Conservation (phyloP, 1,140 invertebrate species). For the Drosophila erecta region DNA sequence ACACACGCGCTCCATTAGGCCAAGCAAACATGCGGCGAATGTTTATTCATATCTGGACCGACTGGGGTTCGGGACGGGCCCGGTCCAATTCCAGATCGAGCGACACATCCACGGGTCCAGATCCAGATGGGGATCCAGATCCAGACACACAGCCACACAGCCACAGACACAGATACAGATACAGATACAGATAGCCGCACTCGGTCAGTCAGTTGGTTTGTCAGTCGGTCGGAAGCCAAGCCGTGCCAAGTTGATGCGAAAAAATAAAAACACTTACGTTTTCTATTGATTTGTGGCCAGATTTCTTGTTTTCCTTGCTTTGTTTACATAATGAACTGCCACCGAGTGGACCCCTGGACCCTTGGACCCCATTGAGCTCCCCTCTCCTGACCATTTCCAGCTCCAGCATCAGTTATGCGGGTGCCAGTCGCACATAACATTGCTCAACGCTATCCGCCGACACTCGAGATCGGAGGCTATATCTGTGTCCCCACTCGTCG, state of each 20-base stretch:
- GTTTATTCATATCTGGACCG: slow-evolving; percentile 75
- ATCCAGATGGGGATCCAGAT: slow-evolving; percentile 10
- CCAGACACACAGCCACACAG: no score
- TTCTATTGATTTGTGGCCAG: slow-evolving; percentile 79
- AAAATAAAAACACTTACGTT: slow-evolving; percentile 57
- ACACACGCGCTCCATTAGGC: slow-evolving; percentile 59
- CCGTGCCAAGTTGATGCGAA: slow-evolving; percentile 12
- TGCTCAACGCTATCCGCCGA: slow-evolving; percentile 33
- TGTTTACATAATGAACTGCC: slow-evolving; percentile 78
- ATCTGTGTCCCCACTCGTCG: slow-evolving; percentile 22
- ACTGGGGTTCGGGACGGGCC: neutral
- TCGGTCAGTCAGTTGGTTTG: slow-evolving; percentile 27
- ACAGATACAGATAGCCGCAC: slow-evolving; percentile 2
- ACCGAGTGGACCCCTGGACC: slow-evolving; percentile 33
- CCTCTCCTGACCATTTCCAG: slow-evolving; percentile 33
- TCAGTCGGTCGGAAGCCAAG: slow-evolving; percentile 30
- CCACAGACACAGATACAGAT: no score
- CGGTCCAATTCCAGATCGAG: neutral
- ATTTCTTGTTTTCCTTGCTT: slow-evolving; percentile 79
- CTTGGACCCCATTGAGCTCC: neutral
- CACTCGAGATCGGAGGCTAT: slow-evolving; percentile 40
- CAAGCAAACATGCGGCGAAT: slow-evolving; percentile 66
- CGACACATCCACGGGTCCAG: neutral
- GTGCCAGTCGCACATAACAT: slow-evolving; percentile 57
- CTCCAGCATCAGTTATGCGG: slow-evolving; percentile 55